phyloP scores from a whole-genome alignment of 2,113 vertebrate species.

The Atlantisia rogersi region DNA sequence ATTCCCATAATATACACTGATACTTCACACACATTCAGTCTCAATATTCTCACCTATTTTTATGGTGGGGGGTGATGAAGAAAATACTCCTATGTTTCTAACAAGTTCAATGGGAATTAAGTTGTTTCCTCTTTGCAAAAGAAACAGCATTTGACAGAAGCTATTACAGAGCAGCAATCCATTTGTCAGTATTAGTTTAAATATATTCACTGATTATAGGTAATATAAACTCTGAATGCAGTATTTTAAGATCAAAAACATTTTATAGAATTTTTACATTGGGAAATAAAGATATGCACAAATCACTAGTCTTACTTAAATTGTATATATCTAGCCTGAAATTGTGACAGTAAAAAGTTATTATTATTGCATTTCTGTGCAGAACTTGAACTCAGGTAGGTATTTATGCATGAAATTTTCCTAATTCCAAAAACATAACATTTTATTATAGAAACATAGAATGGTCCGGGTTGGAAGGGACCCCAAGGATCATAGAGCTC shows the following conservation, averaged over 20 bases:
- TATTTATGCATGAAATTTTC: not conserved
- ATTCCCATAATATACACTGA: not conserved
- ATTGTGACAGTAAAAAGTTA: not conserved
- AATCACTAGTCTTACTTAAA: not conserved
- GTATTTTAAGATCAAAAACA: not conserved
- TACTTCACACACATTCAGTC: not conserved
- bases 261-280: not conserved
- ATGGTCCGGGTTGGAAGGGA: too few relatives aligned
- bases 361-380: not conserved
- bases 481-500: too few relatives aligned
- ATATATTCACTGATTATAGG: not conserved
- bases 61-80: fast-evolving
- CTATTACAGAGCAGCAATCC: not conserved
- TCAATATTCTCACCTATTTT: not conserved
- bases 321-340: not conserved
- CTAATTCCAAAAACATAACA: not conserved
- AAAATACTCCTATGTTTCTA: not conserved
- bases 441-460: not conserved
- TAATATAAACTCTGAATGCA: not conserved
- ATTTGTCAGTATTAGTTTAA: not conserved
- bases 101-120: not conserved
- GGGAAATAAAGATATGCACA: not conserved
- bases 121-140: not conserved
- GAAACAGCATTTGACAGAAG: not conserved
- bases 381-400: not conserved